Percentiles rank a stretch among this genome's conserved stretches.
Conservation (phyloP, 2,113 vertebrate species). For the Myxocyprinus asiaticus region DNA sequence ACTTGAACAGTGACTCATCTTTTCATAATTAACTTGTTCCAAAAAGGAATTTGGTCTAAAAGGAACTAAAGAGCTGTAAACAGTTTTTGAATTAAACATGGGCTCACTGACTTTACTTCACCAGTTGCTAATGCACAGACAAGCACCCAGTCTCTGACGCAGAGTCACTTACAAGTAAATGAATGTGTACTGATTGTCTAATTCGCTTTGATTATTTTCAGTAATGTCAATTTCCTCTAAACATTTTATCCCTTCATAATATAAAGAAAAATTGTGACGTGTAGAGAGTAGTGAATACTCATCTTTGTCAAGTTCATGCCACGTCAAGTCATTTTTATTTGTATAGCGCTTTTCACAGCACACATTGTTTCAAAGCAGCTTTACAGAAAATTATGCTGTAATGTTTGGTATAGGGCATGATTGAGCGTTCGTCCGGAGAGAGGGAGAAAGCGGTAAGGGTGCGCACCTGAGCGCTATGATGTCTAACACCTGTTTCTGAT, state of each 20-base stretch:
- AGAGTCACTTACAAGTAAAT: constrained; percentile 4
- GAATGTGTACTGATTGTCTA: background rate
- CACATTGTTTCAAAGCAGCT: too few species aligned
- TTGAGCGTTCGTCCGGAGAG: too few species aligned
- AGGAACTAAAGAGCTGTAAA: constrained; percentile 33
- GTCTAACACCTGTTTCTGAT: too few species aligned
- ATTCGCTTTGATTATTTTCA: background rate
- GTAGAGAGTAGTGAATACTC: too few species aligned
- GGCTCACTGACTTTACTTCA: background rate
- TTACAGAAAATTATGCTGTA: too few species aligned
- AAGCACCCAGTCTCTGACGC: constrained; percentile 20
- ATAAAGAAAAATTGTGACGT: background rate
- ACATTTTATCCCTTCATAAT: too few species aligned
- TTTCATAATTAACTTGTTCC: background rate
- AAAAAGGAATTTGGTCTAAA: background rate
- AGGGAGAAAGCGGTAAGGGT: too few species aligned
- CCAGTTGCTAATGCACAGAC: constrained; percentile 5
- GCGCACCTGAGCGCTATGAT: too few species aligned
- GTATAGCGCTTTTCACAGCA: too few species aligned
- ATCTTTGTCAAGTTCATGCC: too few species aligned
- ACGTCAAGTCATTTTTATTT: too few species aligned
- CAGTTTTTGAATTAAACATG: constrained; percentile 26
- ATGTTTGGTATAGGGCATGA: too few species aligned
- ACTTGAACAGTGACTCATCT: constrained; percentile 37
- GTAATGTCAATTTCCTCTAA: background rate